Conservation (phyloP, 2,888 invertebrate genomes). For the Mythimna albipuncta region DNA sequence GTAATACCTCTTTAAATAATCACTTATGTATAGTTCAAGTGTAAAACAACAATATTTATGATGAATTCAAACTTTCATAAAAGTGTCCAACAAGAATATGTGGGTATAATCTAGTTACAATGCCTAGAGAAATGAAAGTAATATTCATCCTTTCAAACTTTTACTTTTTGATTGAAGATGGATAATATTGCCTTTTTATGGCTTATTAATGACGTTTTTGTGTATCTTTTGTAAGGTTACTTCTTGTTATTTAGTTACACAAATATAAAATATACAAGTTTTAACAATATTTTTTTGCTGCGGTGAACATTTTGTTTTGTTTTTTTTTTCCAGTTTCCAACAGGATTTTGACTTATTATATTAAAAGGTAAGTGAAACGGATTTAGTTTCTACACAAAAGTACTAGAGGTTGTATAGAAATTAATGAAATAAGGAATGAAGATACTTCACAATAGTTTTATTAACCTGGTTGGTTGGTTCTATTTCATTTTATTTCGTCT, state of each 20-base stretch:
- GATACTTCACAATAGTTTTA: not conserved
- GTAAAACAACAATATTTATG: not conserved
- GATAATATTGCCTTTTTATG: not conserved
- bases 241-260: not conserved
- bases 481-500: too few species aligned
- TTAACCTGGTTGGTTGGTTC: too few species aligned
- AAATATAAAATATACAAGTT: not conserved
- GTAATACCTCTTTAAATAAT: not conserved
- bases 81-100: not conserved
- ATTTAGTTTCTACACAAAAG: not conserved
- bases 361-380: conserved; percentile 4
- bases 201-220: not conserved
- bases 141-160: not conserved
- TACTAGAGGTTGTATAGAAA: not conserved
- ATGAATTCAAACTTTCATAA: not conserved
- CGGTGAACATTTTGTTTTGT: not conserved
- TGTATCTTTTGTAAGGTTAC: not conserved
- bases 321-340: not conserved
- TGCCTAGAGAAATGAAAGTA: not conserved
- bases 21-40: not conserved
- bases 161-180: not conserved
- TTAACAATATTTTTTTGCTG: not conserved
- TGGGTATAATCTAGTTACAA: not conserved
- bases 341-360: not conserved
- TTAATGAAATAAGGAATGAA: not conserved